A percentile compares a stretch with the other conserved stretches of the same genome.
Conservation (phyloP, 2,888 invertebrate genomes). For the Standfussiana lucernea region DNA sequence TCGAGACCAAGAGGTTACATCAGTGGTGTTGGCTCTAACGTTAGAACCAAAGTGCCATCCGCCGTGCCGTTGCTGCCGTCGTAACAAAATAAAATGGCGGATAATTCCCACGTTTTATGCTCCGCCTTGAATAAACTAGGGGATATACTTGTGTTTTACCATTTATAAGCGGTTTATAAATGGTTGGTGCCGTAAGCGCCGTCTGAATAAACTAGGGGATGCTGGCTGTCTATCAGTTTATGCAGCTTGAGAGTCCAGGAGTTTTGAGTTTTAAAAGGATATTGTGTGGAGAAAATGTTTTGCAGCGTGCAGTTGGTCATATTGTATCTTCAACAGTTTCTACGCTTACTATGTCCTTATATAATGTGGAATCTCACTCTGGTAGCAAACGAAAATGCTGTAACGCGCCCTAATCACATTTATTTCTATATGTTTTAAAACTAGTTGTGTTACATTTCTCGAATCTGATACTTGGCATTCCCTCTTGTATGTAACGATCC, state of each 20-base stretch:
- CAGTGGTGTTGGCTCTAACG: not conserved
- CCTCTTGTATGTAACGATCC: not conserved
- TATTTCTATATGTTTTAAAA: not conserved
- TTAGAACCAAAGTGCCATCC: not conserved
- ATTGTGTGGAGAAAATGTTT: not conserved
- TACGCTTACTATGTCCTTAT: not conserved
- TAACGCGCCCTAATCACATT: too few relatives aligned
- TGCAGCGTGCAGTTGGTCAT: not conserved
- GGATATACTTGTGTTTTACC: conserved; percentile 39
- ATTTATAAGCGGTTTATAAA: conserved; percentile 56
- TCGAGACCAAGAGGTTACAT: not conserved
- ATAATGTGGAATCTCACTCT: not conserved
- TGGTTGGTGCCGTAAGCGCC: conserved; percentile 47
- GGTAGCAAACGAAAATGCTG: not conserved
- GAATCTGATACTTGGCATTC: not conserved
- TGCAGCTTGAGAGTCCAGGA: conserved; percentile 17
- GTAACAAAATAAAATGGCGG: conserved; percentile 47
- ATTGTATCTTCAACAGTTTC: not conserved
- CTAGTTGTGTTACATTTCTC: not conserved
- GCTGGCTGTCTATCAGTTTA: conserved; percentile 21
- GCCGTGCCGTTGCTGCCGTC: too few relatives aligned
- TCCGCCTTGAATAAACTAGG: conserved; percentile 42
- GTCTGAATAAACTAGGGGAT: conserved; percentile 50
- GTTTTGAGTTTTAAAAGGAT: conserved; percentile 5
- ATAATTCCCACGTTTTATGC: conserved; percentile 54